Conservation (phyloP, 2,797 vertebrate species). For the Eulemur mongoz region DNA sequence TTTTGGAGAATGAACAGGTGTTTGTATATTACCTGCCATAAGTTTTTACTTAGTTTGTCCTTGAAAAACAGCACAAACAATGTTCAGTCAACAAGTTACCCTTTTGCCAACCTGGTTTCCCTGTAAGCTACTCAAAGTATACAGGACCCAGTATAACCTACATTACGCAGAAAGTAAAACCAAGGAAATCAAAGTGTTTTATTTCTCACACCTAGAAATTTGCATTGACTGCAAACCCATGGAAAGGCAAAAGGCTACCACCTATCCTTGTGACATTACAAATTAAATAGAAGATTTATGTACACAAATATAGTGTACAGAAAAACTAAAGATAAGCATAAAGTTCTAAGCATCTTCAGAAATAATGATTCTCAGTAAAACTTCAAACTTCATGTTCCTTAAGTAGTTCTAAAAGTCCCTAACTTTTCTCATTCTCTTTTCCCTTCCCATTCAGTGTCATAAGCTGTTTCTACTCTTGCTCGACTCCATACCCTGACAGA, state of each 20-base stretch:
- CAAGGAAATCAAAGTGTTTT: not conserved
- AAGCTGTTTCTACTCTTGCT: conserved; percentile 22
- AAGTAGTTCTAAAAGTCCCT: not conserved
- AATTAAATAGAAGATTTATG: not conserved
- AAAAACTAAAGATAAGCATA: not conserved
- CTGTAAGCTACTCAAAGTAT: not conserved
- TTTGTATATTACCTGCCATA: not conserved
- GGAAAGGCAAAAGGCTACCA: not conserved
- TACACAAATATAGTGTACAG: not conserved
- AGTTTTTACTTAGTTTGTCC: not conserved
- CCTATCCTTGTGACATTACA: not conserved
- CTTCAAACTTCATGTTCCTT: not conserved
- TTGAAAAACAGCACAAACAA: not conserved
- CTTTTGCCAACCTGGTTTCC: conserved; percentile 18
- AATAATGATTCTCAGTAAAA: conserved; percentile 13
- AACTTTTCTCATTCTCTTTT: not conserved
- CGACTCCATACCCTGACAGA: conserved; percentile 17
- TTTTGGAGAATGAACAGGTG: conserved; percentile 1
- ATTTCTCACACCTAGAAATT: conserved; percentile 38
- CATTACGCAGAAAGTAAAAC: not conserved
- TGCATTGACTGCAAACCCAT: not conserved
- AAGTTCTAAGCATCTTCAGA: conserved; percentile 35
- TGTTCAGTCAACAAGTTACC: not conserved
- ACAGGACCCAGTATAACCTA: not conserved
- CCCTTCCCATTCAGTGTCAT: not conserved